Conservation (phyloP, 2,113 vertebrate species). For the Vombatus ursinus region DNA sequence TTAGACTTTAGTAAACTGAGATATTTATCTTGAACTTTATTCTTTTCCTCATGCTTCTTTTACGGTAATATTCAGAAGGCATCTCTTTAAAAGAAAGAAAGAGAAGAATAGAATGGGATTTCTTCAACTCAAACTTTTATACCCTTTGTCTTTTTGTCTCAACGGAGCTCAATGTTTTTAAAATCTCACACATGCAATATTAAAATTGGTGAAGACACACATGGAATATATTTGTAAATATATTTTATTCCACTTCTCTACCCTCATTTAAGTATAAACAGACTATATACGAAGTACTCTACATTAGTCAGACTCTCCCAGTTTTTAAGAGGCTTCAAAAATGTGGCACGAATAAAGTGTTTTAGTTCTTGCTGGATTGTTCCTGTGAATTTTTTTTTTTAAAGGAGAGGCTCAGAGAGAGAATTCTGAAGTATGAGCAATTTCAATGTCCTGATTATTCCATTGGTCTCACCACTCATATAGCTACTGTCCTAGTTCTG, state of each 20-base stretch:
- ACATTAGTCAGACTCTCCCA: background rate
- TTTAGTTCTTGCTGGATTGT: background rate
- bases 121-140: background rate
- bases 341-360: background rate
- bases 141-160: background rate
- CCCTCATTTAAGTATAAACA: background rate
- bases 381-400: background rate
- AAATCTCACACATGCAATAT: background rate
- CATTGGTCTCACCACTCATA: background rate
- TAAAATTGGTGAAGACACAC: background rate
- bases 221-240: background rate
- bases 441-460: background rate
- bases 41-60: background rate
- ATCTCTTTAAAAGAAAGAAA: background rate
- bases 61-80: background rate
- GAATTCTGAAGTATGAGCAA: background rate
- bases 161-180: too few species aligned
- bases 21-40: background rate
- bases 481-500: background rate
- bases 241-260: background rate
- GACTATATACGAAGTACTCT: background rate
- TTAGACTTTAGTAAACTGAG: background rate
- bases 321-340: background rate
- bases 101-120: background rate
- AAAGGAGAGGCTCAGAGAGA: background rate